Percentiles rank a stretch among this genome's conserved stretches.
Evolutionary conservation across 2,797 vertebrate genomes (phyloP).

Genomic region (Etheostoma nigrum): DNA sequence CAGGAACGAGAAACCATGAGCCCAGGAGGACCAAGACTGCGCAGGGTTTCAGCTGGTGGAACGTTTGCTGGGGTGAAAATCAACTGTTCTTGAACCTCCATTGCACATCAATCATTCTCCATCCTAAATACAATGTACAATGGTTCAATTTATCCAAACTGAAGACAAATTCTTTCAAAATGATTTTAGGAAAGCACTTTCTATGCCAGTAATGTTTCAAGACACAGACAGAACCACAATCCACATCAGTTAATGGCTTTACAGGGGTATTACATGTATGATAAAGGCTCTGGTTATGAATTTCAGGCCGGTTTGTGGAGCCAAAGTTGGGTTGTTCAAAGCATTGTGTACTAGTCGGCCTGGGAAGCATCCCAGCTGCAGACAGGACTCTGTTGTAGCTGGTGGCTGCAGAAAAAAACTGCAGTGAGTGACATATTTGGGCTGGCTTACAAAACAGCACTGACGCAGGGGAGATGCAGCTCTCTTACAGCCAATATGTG

Average conservation of each 20-base stretch:
- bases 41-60: neutral
- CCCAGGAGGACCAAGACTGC: neutral
- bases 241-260: slow-evolving; percentile 9
- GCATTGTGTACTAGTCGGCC: slow-evolving; percentile 31
- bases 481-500: slow-evolving; percentile 68
- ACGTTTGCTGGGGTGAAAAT: neutral
- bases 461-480: slow-evolving; percentile 56
- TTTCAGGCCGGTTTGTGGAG: slow-evolving; percentile 26
- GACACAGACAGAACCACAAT: slow-evolving; percentile 15
- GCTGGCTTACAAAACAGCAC: slow-evolving; percentile 50
- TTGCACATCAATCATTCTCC: slow-evolving; percentile 9
- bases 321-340: slow-evolving; percentile 43
- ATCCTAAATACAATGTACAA: slow-evolving; percentile 4
- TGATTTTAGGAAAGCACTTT: neutral
- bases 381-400: slow-evolving; percentile 59
- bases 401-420: slow-evolving; percentile 68
- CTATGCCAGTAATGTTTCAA: slow-evolving; percentile 5
- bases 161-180: slow-evolving; percentile 13
- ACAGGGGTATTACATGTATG: slow-evolving; percentile 22
- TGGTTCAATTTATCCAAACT: slow-evolving; percentile 7
- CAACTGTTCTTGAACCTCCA: neutral
- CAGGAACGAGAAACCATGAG: slow-evolving; percentile 3
- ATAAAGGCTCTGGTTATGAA: slow-evolving; percentile 25
- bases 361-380: slow-evolving; percentile 57
- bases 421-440: slow-evolving; percentile 75